Conservation (phyloP, 2,888 invertebrate genomes). For the Endotricha flammealis region DNA sequence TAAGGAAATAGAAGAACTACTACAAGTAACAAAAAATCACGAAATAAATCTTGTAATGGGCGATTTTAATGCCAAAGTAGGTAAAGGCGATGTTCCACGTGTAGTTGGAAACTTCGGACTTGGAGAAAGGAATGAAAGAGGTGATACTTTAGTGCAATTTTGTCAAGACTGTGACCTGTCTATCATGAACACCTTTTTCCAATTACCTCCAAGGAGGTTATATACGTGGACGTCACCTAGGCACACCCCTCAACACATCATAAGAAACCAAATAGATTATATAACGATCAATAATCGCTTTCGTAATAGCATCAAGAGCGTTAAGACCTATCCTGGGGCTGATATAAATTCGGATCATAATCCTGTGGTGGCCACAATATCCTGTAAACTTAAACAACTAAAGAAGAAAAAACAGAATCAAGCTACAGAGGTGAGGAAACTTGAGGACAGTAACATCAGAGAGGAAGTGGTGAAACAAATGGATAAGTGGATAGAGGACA, state of each 20-base stretch:
- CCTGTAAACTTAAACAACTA: slow-evolving; percentile 1
- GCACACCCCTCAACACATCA: neutral
- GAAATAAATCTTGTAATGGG: neutral
- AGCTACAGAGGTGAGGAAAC: no score
- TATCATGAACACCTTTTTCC: neutral
- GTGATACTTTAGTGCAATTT: neutral
- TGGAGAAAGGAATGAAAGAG: neutral
- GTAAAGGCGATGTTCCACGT: neutral
- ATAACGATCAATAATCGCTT: neutral
- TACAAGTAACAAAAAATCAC: neutral
- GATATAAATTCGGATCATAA: neutral
- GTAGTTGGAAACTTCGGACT: neutral
- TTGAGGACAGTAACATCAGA: no score
- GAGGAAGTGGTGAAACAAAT: no score
- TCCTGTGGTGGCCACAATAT: neutral
- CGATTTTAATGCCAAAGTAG: slow-evolving; percentile 1
- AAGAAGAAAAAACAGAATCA: no score
- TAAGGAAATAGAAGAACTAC: neutral
- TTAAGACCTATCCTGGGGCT: slow-evolving; percentile 1
- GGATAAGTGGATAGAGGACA: no score
- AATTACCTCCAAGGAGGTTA: no score
- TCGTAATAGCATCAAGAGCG: neutral
- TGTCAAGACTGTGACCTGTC: neutral
- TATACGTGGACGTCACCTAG: neutral
- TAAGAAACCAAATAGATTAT: neutral